These are phyloP conservation scores for Allacma fusca DNA, from an alignment of 2,888 invertebrate species.

Conservation along the genomic window DNA sequence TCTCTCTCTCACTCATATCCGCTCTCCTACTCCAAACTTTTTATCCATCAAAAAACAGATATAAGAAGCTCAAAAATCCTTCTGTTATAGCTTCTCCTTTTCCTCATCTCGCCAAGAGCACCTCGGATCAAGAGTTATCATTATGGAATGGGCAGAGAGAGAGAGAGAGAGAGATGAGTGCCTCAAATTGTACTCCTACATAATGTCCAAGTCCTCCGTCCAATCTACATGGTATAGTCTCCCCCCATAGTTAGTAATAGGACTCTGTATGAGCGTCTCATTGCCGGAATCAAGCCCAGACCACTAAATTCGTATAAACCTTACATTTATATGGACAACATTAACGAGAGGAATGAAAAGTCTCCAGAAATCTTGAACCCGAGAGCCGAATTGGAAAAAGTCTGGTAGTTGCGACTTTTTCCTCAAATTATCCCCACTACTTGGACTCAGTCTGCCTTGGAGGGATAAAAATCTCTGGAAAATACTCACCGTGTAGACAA, in stretches of 20 bases:
- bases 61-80: slow-evolving; percentile 32
- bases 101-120: slow-evolving; percentile 31
- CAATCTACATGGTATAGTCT: no score
- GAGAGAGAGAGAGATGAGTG: no score
- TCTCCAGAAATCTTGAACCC: slow-evolving; percentile 28
- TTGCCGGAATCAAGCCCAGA: no score
- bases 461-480: slow-evolving; percentile 22
- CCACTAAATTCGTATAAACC: no score
- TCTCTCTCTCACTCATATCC: not conserved
- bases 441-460: slow-evolving; percentile 42
- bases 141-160: slow-evolving; percentile 18
- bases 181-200: no score
- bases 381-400: slow-evolving; percentile 32
- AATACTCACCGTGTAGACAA: slow-evolving; percentile 1
- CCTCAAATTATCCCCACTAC: slow-evolving; percentile 29
- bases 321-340: slow-evolving; percentile 29
- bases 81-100: not conserved
- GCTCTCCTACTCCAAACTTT: slow-evolving; percentile 25
- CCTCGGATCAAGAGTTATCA: slow-evolving; percentile 36
- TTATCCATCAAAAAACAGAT: slow-evolving; percentile 38
- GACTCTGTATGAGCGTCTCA: no score
- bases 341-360: slow-evolving; percentile 29
- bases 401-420: slow-evolving; percentile 36
- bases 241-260: no score
- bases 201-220: not conserved